A percentile compares a stretch with the other conserved stretches of the same genome.
Conservation (phyloP, 2,888 invertebrate species). For the Macrosoma leucophasiata region DNA sequence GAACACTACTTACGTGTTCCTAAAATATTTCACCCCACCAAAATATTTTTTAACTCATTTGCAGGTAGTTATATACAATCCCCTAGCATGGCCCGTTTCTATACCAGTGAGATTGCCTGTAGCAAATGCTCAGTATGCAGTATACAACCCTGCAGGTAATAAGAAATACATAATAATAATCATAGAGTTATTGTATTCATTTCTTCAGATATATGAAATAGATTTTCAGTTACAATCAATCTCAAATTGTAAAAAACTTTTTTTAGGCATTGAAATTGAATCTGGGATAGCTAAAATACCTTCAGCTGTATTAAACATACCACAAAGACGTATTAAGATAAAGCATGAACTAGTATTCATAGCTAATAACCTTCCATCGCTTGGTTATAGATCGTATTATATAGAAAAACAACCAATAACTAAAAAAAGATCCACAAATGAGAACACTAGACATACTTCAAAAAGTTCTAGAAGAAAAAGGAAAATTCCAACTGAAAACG, state of each 20-base stretch:
- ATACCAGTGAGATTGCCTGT: slow-evolving; percentile 79
- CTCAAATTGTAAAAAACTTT: not conserved
- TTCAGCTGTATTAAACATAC: slow-evolving; percentile 62
- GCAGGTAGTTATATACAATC: slow-evolving; percentile 85
- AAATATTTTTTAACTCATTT: slow-evolving; percentile 10
- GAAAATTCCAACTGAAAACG: slow-evolving; percentile 37
- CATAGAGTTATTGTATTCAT: too few species aligned
- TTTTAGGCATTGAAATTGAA: slow-evolving; percentile 66
- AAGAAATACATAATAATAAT: too few species aligned
- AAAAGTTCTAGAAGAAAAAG: slow-evolving; percentile 34
- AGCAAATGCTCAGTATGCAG: slow-evolving; percentile 62
- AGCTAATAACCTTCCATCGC: slow-evolving; percentile 78
- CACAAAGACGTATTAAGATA: slow-evolving; percentile 73
- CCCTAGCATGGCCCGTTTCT: slow-evolving; percentile 78
- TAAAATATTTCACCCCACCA: not conserved
- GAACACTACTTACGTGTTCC: too few species aligned
- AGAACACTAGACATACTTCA: slow-evolving; percentile 31
- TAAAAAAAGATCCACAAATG: too few species aligned
- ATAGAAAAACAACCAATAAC: slow-evolving; percentile 34
- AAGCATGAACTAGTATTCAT: slow-evolving; percentile 81
- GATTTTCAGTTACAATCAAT: too few species aligned
- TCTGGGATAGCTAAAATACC: slow-evolving; percentile 79
- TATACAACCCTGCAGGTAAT: slow-evolving; percentile 77
- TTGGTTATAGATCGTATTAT: slow-evolving; percentile 81
- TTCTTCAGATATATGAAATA: too few species aligned